Percentiles rank a stretch among this genome's conserved stretches.
Evolutionary conservation across 2,888 invertebrate species (phyloP).

Genomic region (Aplocera efformata): DNA sequence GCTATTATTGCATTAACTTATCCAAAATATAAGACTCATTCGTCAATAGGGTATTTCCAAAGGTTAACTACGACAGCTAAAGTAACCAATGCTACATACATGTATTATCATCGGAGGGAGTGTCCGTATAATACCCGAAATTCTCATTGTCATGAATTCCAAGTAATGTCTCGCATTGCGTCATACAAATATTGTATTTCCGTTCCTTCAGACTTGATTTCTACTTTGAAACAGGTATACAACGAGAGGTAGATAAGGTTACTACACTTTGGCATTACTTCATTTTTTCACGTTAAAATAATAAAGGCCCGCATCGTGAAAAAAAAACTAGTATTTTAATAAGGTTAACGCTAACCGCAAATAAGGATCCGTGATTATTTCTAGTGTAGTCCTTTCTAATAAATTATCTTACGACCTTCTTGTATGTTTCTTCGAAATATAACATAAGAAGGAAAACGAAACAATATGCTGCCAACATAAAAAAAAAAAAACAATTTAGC

Average conservation of each 20-base stretch:
- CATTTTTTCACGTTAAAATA: no score
- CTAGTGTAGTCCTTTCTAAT: constrained; percentile 25
- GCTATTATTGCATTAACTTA: neutral
- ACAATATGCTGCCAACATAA: constrained; percentile 15
- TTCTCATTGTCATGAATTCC: constrained; percentile 14
- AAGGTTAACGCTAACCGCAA: constrained; percentile 20
- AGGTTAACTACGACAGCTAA: constrained; percentile 13
- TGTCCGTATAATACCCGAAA: constrained; percentile 17
- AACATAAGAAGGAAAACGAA: constrained; percentile 33
- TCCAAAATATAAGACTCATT: constrained; percentile 15
- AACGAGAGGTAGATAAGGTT: no score
- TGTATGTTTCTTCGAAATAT: constrained; percentile 39
- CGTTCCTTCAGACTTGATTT: no score
- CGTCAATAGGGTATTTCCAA: constrained; percentile 24
- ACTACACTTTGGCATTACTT: no score
- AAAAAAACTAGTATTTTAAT: constrained; percentile 7
- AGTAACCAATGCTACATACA: constrained; percentile 11
- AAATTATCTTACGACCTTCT: constrained; percentile 28
- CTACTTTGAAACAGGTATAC: no score
- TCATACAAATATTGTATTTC: no score
- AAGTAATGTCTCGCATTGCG: no score
- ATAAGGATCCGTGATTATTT: constrained; percentile 21
- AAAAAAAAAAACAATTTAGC: constrained; percentile 19
- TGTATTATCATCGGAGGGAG: constrained; percentile 11
- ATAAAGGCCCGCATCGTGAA: no score